Percentiles rank a stretch among this genome's conserved stretches.
Evolutionary conservation across 1,140 invertebrate species (phyloP).

Genomic region (Heliothis virescens): DNA sequence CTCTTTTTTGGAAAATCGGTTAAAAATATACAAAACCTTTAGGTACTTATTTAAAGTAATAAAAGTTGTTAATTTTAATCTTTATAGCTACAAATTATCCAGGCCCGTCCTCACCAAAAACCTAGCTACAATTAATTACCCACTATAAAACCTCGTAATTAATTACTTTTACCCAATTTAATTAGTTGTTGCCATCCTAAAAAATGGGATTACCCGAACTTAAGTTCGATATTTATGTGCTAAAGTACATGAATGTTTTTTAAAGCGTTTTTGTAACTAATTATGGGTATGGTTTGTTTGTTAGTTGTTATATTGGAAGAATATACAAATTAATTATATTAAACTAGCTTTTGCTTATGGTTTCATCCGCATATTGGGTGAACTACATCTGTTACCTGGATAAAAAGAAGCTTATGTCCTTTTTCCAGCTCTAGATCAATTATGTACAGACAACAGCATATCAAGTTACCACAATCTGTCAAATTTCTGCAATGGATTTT

Average conservation of each 20-base stretch:
- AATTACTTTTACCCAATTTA: slow-evolving; percentile 15
- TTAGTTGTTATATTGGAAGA: not conserved
- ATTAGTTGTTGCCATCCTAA: slow-evolving; percentile 25
- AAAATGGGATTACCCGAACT: slow-evolving; percentile 8
- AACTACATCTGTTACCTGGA: too few species aligned
- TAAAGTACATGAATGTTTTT: not conserved
- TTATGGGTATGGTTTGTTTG: not conserved
- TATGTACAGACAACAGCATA: too few species aligned
- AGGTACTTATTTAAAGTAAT: too few species aligned
- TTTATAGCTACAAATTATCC: slow-evolving; percentile 10
- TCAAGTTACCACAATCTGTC: too few species aligned
- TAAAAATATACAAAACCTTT: too few species aligned
- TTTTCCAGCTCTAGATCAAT: too few species aligned
- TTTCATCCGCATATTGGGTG: too few species aligned
- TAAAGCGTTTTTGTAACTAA: not conserved
- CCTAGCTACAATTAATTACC: slow-evolving; percentile 20
- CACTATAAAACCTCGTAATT: slow-evolving; percentile 11
- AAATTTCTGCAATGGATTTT: too few species aligned
- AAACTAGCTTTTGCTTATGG: too few species aligned
- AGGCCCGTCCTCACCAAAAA: not conserved
- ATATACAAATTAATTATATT: too few species aligned
- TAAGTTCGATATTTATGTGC: not conserved
- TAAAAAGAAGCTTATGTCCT: too few species aligned
- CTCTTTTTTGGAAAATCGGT: too few species aligned
- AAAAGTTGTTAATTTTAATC: not conserved